phyloP scores from a whole-genome alignment of 2,797 vertebrate genomes.

The Dermochelys coriacea region DNA sequence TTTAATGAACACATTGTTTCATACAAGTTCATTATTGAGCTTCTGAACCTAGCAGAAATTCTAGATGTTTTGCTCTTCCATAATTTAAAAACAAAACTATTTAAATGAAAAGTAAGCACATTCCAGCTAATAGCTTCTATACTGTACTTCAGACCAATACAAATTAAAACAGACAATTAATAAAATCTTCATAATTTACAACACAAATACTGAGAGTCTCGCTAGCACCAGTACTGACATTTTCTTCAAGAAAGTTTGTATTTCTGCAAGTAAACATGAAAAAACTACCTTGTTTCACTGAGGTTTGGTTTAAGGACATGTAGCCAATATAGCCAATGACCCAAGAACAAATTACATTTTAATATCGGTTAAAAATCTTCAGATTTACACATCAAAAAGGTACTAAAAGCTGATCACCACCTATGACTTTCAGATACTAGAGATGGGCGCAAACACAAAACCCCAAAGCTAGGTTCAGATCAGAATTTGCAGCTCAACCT shows the following conservation, averaged over 20 bases:
- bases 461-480: background rate
- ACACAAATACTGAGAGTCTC: background rate
- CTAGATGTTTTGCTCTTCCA: background rate
- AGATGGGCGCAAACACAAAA: background rate
- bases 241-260: background rate
- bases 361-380: background rate
- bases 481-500: background rate
- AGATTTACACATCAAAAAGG: background rate
- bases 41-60: background rate
- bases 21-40: background rate
- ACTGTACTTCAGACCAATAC: background rate
- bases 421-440: background rate
- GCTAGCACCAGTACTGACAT: background rate
- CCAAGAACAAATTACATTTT: background rate
- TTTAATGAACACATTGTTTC: background rate
- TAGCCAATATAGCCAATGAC: background rate
- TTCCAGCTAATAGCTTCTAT: background rate
- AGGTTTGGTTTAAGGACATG: background rate
- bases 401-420: background rate
- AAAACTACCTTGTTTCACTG: background rate
- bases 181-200: background rate
- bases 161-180: background rate
- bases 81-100: background rate
- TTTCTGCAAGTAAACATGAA: background rate
- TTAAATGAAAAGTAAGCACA: background rate